A percentile compares a stretch with the other conserved stretches of the same genome.
Evolutionary conservation across 2,888 invertebrate species (phyloP).

Genomic region (Diaperis boleti): DNA sequence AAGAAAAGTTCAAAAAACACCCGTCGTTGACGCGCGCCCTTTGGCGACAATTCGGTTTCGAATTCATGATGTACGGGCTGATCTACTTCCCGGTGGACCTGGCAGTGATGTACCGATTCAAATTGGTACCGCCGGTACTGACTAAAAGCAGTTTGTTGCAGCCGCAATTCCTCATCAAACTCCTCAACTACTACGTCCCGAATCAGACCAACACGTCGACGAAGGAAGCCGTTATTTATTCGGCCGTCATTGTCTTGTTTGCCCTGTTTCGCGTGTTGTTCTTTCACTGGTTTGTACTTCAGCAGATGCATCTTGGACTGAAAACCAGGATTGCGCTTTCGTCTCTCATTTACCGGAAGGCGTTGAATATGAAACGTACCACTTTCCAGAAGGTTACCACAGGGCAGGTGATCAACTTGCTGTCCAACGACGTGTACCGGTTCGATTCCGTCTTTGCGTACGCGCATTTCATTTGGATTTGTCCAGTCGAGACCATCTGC

Average conservation of each 20-base stretch:
- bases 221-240: slow-evolving; percentile 47
- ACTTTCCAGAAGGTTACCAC: slow-evolving; percentile 87
- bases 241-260: not conserved
- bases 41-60: slow-evolving; percentile 55
- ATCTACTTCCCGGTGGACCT: slow-evolving; percentile 55
- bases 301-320: not conserved
- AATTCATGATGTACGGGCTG: slow-evolving; percentile 54
- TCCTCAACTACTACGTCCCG: slow-evolving; percentile 54
- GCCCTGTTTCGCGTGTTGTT: slow-evolving; percentile 7
- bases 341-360: slow-evolving; percentile 84
- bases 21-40: slow-evolving; percentile 55
- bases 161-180: slow-evolving; percentile 53
- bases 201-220: slow-evolving; percentile 48
- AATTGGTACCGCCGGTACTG: not conserved
- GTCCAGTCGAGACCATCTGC: slow-evolving; percentile 80
- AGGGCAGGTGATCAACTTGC: slow-evolving; percentile 67
- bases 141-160: slow-evolving; percentile 51
- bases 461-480: slow-evolving; percentile 83
- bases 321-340: slow-evolving; percentile 64
- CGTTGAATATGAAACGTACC: slow-evolving; percentile 77
- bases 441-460: slow-evolving; percentile 86
- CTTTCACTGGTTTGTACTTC: slow-evolving; percentile 4
- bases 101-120: slow-evolving; percentile 50
- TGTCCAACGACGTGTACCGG: slow-evolving; percentile 89
- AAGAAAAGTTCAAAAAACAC: slow-evolving; percentile 50